Evolutionary conservation across 37 sponge, comb jelly and placozoan species (phyloP).

Genomic region (Eunapius fragilis): DNA sequence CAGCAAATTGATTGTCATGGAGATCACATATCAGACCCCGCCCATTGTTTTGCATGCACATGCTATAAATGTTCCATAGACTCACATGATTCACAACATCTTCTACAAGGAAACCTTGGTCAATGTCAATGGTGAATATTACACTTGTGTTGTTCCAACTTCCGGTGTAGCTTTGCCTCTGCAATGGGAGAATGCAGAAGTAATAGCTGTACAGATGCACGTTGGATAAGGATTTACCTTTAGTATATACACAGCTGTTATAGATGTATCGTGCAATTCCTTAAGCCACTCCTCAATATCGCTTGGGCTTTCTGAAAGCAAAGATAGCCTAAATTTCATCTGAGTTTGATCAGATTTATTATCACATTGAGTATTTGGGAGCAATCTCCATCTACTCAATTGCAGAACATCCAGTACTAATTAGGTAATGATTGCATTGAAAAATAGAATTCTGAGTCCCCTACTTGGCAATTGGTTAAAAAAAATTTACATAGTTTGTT

Average conservation of each 20-base stretch:
- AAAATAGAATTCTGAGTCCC: no score
- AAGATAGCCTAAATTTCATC: no score
- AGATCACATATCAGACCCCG: no score
- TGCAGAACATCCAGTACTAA: no score
- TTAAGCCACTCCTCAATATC: neutral
- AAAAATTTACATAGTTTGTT: no score
- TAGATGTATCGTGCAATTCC: neutral
- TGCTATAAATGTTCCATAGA: neutral
- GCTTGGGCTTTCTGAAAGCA: neutral
- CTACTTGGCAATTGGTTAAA: no score
- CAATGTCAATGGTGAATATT: neutral
- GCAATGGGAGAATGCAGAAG: neutral
- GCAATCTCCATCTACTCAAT: no score
- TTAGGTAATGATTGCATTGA: no score
- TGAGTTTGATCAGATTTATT: no score
- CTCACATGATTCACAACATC: neutral
- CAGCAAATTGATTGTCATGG: no score
- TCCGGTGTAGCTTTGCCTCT: neutral
- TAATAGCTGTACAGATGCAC: neutral
- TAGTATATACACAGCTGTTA: neutral
- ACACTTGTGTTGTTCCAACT: neutral
- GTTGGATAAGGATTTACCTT: neutral
- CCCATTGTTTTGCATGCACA: no score
- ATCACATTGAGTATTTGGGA: no score
- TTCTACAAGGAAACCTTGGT: neutral